Conservation (phyloP, 2,888 invertebrate species). For the Scaptomyza cyrtandrae region DNA sequence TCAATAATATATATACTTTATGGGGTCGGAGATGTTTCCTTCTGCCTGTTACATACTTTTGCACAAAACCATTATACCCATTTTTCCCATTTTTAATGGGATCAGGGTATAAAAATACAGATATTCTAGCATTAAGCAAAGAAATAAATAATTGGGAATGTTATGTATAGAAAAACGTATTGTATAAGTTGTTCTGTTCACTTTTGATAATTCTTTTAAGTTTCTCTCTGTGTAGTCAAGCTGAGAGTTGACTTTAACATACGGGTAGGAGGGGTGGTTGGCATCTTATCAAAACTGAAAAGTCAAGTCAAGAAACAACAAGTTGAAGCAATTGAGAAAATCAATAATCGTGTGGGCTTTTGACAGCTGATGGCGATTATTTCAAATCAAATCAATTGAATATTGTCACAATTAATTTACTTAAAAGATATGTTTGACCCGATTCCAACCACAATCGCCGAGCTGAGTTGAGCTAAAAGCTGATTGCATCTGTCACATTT, state of each 20-base stretch:
- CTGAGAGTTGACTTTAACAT: no score
- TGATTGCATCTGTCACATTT: constrained; percentile 46
- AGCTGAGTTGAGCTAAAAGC: neutral
- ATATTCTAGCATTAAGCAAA: no score
- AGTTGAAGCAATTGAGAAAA: constrained; percentile 62
- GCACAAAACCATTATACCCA: no score
- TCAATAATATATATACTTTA: no score
- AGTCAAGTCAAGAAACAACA: neutral
- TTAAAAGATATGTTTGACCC: constrained; percentile 67
- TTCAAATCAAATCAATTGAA: constrained; percentile 82
- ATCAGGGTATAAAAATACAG: no score
- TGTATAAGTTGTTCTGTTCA: no score
- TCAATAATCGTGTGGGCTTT: constrained; percentile 32
- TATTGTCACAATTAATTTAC: constrained; percentile 83
- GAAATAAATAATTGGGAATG: no score
- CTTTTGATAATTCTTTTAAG: no score
- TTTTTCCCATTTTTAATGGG: no score
- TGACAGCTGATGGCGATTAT: constrained; percentile 79
- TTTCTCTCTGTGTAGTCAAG: neutral
- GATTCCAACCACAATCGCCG: constrained; percentile 15
- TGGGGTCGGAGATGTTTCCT: no score
- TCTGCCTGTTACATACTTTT: no score
- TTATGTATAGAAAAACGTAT: no score
- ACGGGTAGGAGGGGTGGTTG: neutral
- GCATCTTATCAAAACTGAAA: neutral